Base-by-base conservation (phyloP, 1,140 invertebrate genomes). In the Melitaea cinxia region DNA sequence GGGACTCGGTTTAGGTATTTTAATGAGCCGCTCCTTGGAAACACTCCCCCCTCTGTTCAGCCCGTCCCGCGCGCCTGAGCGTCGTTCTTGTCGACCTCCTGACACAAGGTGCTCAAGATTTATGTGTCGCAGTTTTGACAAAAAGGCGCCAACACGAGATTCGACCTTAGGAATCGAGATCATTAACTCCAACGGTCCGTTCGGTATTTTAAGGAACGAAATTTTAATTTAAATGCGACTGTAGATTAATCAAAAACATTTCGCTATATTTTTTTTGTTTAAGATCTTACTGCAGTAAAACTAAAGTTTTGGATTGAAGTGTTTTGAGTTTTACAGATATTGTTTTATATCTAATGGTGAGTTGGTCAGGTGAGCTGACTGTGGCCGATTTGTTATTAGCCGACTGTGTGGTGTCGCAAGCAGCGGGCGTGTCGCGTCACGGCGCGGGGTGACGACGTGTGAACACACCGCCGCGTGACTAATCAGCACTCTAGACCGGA, bases 1-100 rank as follows among this genome's bases (percentile, higher is more conserved):
- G 37, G 52, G 64, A 67, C 59, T 55, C 55, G 39, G 50, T 62
- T 63, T 62, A 71, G 65, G 65, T 72, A 72, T 75, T 75, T 75
- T 75, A 75, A 75, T 72, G 64, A 72, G 73, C 63, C 58, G 52
- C 54, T 56, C 61, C 42, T 28, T 21, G 55, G 33, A 67, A 54
- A 33, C 45, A 30, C 26, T 12, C 33, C 33, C 35, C n/a, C 37
- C 15, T 45, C 15, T 49, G 19, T 23, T 55, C 26, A 9, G 4
- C n/a, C 24, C 56, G 10, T 4, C 49, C 19, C 52, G 17, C 19
- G 7, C 28, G 55, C 6, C 33, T 7, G 26, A 24, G 55, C 9
- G 10, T 33, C 57, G 50, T 49, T 58, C 50, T 39, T 33, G 47
- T 60, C 57, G 57, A 60, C 59, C 49, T 28, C 15, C 59, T 61